These are phyloP conservation scores for Phalanger gymnotis DNA, from an alignment of 2,797 vertebrate species.

Conservation along the genomic window DNA sequence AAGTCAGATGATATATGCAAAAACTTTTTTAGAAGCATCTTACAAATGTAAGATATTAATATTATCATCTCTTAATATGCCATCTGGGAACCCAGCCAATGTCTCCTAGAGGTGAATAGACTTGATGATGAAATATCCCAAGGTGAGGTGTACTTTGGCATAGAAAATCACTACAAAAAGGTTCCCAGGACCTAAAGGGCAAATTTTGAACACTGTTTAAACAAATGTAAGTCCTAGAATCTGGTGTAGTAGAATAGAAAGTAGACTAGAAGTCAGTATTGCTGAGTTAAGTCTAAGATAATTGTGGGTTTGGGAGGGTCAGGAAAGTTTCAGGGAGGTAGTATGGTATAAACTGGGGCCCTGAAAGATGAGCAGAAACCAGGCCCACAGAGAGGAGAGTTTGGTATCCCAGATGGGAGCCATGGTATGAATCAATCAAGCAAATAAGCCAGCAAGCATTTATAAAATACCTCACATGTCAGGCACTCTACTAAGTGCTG, in stretches of 20 bases:
- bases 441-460: background rate
- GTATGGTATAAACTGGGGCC: background rate
- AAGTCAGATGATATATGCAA: constrained; percentile 68
- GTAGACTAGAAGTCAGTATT: background rate
- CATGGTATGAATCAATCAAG: background rate
- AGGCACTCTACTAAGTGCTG: too few relatives aligned
- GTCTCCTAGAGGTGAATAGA: constrained; percentile 66
- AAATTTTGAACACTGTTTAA: background rate
- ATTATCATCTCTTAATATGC: constrained; percentile 56
- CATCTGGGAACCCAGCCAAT: constrained; percentile 59
- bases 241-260: background rate
- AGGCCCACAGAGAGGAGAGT: background rate
- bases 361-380: background rate
- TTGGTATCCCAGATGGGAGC: background rate
- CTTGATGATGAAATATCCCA: constrained; percentile 60
- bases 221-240: background rate
- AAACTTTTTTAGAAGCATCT: background rate
- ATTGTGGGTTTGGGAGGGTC: background rate
- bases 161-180: background rate
- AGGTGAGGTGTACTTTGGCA: constrained; percentile 27
- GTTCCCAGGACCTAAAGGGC: background rate
- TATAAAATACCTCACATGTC: background rate
- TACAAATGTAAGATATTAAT: background rate
- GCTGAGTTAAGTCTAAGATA: background rate
- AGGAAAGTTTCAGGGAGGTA: background rate